Percentiles rank a stretch among this genome's conserved stretches.
phyloP scores from a whole-genome alignment of 2,113 vertebrate species.

The Formicarius rufipectus region DNA sequence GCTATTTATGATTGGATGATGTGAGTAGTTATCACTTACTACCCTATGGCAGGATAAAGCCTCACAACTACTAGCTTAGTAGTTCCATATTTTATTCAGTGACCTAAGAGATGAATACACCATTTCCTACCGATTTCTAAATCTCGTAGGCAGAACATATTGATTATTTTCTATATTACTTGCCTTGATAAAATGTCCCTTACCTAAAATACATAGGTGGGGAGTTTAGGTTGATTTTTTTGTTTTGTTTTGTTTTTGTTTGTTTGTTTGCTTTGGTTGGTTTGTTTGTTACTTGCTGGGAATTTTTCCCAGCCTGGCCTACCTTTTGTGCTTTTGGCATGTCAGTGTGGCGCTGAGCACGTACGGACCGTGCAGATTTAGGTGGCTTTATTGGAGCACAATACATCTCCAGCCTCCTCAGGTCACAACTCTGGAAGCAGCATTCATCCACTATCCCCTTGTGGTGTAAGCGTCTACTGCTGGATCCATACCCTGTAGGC shows the following conservation, averaged over 20 bases:
- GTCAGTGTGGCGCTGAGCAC: conserved; percentile 94
- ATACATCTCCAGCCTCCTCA: conserved; percentile 97
- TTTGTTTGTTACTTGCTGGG: neutral
- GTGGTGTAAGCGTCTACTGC: conserved; percentile 85
- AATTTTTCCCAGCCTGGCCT: neutral
- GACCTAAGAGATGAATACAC: neutral
- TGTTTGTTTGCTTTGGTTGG: neutral
- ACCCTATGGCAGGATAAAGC: neutral
- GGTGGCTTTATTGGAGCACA: conserved; percentile 91
- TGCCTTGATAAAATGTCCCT: neutral
- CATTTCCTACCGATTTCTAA: neutral
- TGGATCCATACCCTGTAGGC: conserved; percentile 93
- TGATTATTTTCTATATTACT: neutral
- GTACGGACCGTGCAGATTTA: conserved; percentile 89
- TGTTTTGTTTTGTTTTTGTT: neutral
- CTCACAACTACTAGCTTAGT: neutral
- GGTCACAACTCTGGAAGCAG: conserved; percentile 98
- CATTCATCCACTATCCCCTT: conserved; percentile 97
- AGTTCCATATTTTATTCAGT: neutral
- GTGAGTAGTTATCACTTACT: neutral
- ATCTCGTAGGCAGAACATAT: neutral
- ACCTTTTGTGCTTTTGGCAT: conserved; percentile 91
- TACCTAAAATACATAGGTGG: neutral
- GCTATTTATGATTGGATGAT: neutral
- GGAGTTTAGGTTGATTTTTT: neutral